These are phyloP conservation scores for Siderastrea radians DNA, from an alignment of 92 coral and sea anemone species.

Conservation along the genomic window DNA sequence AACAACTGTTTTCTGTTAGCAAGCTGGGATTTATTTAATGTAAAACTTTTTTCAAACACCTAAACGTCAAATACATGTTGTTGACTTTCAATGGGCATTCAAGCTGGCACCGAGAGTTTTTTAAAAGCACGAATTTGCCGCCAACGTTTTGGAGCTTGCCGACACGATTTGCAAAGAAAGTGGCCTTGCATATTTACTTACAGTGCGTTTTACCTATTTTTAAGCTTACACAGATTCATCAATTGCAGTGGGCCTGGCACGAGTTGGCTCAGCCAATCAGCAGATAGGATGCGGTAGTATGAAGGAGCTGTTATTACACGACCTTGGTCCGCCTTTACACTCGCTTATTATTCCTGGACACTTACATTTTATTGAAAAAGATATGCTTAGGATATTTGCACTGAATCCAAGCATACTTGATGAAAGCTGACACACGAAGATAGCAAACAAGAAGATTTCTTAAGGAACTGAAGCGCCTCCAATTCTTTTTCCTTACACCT, in stretches of 20 bases:
- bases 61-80: too few species aligned
- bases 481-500: not conserved
- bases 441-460: not conserved
- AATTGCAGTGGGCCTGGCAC: constrained; percentile 95
- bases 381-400: constrained; percentile 90
- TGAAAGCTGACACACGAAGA: constrained; percentile 17
- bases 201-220: not conserved
- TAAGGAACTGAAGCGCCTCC: not conserved
- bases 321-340: constrained; percentile 94
- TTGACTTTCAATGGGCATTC: too few species aligned
- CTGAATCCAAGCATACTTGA: constrained; percentile 62
- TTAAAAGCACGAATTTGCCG: too few species aligned
- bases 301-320: constrained; percentile 78
- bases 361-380: constrained; percentile 93
- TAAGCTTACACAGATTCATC: constrained; percentile 60
- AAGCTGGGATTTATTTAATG: too few species aligned
- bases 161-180: not conserved
- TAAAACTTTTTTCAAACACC: too few species aligned
- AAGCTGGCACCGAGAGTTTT: too few species aligned
- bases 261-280: constrained; percentile 91
- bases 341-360: constrained; percentile 96
- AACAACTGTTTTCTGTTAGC: too few species aligned
- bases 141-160: too few species aligned
- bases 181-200: not conserved
- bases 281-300: constrained; percentile 87